A percentile compares a stretch with the other conserved stretches of the same genome.
phyloP scores from a whole-genome alignment of 2,797 vertebrate genomes.

The Falco rusticolus region DNA sequence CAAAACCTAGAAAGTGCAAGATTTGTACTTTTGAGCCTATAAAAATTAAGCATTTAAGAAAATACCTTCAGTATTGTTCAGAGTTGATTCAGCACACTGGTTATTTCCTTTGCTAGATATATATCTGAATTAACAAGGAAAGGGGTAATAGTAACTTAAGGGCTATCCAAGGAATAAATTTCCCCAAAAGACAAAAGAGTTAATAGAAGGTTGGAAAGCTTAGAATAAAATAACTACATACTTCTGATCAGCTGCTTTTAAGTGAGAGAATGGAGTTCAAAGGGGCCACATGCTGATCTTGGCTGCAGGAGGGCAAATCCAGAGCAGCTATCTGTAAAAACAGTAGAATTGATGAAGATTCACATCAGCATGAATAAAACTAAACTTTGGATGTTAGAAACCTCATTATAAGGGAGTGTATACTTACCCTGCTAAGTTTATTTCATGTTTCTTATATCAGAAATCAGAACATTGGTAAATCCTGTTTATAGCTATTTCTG shows the following conservation, averaged over 20 bases:
- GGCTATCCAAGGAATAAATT: not conserved
- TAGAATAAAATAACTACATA: not conserved
- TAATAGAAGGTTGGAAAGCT: not conserved
- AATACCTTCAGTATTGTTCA: not conserved
- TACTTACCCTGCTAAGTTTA: not conserved
- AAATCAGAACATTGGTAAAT: not conserved
- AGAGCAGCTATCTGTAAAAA: not conserved
- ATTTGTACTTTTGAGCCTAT: not conserved
- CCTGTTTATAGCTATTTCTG: not conserved
- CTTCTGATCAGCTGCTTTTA: not conserved
- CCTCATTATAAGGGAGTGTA: not conserved
- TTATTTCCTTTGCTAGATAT: not conserved
- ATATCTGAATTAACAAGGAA: not conserved
- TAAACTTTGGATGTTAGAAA: not conserved
- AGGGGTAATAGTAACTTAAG: not conserved
- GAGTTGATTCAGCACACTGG: not conserved
- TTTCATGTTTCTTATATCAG: not conserved
- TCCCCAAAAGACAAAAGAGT: not conserved
- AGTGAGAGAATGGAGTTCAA: not conserved
- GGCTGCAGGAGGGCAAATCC: not conserved
- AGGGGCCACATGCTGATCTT: conserved; percentile 17
- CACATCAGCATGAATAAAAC: not conserved
- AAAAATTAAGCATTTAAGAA: not conserved
- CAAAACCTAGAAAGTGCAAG: not conserved
- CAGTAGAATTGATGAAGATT: not conserved